Evolutionary conservation across 2,888 invertebrate species (phyloP).

Genomic region (Aporophyla lueneburgensis): DNA sequence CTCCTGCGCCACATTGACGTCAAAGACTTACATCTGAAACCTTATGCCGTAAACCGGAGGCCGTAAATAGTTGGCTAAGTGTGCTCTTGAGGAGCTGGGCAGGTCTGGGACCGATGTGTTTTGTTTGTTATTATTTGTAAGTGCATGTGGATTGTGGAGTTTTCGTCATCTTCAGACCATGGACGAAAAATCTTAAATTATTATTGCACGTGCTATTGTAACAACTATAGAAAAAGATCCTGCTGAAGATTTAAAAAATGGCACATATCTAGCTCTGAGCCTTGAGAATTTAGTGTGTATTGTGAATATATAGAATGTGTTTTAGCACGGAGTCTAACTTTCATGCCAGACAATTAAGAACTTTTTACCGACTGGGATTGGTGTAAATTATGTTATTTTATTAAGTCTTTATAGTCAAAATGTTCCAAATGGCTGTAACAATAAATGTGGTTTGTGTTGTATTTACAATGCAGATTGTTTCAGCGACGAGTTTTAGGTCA

Average conservation of each 20-base stretch:
- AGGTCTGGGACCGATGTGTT: slow-evolving; percentile 49
- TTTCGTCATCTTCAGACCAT: background rate
- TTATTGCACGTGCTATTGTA: too few relatives aligned
- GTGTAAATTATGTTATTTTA: background rate
- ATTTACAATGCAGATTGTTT: slow-evolving; percentile 12
- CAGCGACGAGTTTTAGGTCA: slow-evolving; percentile 13
- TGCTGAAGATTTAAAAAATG: too few relatives aligned
- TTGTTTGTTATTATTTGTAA: slow-evolving; percentile 10
- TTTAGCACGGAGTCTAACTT: background rate
- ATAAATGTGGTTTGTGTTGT: background rate
- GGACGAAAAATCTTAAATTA: too few relatives aligned
- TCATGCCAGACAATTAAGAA: background rate
- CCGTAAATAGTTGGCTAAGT: slow-evolving; percentile 69
- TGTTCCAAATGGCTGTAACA: background rate
- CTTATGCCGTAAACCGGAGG: slow-evolving; percentile 64
- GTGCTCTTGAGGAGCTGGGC: slow-evolving; percentile 60
- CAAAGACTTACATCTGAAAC: slow-evolving; percentile 64
- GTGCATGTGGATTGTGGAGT: background rate
- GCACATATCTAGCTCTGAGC: too few relatives aligned
- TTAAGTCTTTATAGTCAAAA: background rate
- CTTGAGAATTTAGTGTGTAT: background rate
- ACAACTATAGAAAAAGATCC: too few relatives aligned
- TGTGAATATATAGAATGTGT: background rate
- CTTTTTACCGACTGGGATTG: background rate
- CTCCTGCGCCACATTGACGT: slow-evolving; percentile 71